Evolutionary conservation across 2,113 vertebrate species (phyloP).

Genomic region (Lanius collurio): DNA sequence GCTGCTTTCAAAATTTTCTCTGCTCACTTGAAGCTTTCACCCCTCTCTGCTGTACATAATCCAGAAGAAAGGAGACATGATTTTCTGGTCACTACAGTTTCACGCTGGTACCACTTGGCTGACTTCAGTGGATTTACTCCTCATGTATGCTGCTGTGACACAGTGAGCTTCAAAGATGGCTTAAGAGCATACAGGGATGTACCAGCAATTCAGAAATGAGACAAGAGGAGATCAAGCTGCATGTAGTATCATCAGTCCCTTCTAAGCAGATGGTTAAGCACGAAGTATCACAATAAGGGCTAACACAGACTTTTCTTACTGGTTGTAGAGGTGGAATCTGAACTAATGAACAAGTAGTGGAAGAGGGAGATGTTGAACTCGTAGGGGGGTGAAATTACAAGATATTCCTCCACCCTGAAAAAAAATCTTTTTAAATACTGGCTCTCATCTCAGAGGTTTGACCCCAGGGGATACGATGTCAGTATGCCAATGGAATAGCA

Average conservation of each 20-base stretch:
- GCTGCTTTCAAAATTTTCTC: constrained; percentile 52
- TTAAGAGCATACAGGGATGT: neutral
- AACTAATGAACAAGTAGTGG: neutral
- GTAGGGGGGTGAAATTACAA: neutral
- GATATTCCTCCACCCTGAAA: neutral
- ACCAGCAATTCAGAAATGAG: neutral
- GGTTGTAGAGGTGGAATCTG: neutral
- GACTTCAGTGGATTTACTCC: constrained; percentile 4
- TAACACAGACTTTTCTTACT: neutral
- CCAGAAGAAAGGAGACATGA: constrained; percentile 12
- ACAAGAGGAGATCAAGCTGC: constrained; percentile 3
- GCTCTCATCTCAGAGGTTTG: constrained; percentile 5
- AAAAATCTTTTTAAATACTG: constrained; percentile 26
- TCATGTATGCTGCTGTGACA: neutral
- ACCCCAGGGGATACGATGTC: constrained; percentile 29
- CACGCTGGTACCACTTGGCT: neutral
- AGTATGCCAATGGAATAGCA: neutral
- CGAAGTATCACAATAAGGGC: neutral
- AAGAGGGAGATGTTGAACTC: neutral
- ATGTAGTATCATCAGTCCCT: neutral
- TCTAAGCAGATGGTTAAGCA: neutral
- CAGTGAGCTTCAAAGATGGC: constrained; percentile 33
- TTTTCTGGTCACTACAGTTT: constrained; percentile 19
- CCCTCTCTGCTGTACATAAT: neutral
- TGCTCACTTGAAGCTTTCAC: neutral